phyloP scores from a whole-genome alignment of 2,113 vertebrate species.

The Danio rerio region DNA sequence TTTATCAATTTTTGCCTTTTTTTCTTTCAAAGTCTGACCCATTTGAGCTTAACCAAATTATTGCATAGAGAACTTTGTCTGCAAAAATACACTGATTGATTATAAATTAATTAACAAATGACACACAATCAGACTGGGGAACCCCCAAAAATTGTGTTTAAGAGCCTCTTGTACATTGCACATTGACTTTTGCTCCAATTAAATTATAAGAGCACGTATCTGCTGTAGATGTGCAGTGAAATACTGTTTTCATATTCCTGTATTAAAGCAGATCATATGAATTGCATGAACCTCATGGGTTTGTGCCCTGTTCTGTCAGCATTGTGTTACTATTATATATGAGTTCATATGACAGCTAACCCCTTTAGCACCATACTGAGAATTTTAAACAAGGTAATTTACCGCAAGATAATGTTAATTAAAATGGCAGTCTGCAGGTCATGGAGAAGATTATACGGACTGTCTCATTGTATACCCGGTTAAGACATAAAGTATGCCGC shows the following conservation, averaged over 20 bases:
- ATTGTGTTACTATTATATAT: neutral
- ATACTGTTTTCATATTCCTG: neutral
- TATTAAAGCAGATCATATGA: neutral
- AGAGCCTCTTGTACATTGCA: neutral
- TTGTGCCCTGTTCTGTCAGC: neutral
- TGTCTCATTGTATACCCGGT: neutral
- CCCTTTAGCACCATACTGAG: neutral
- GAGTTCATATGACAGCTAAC: neutral
- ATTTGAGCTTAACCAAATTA: too few relatives aligned
- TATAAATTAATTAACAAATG: neutral
- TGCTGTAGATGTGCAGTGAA: neutral
- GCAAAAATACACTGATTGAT: too few relatives aligned
- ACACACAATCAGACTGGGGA: too few relatives aligned
- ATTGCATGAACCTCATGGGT: neutral
- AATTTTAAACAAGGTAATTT: neutral
- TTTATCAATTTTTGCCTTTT: too few relatives aligned
- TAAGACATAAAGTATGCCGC: neutral
- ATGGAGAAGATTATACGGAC: neutral
- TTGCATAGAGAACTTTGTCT: too few relatives aligned
- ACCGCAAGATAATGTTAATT: conserved; percentile 13
- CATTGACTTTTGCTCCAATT: neutral
- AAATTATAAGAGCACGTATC: conserved; percentile 1
- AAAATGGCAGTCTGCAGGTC: neutral
- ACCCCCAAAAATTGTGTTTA: neutral
- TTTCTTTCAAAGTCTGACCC: too few relatives aligned